Percentiles rank a stretch among this genome's conserved stretches.
Evolutionary conservation across 2,797 vertebrate genomes (phyloP).

Genomic region (Sebastiscus tertius): DNA sequence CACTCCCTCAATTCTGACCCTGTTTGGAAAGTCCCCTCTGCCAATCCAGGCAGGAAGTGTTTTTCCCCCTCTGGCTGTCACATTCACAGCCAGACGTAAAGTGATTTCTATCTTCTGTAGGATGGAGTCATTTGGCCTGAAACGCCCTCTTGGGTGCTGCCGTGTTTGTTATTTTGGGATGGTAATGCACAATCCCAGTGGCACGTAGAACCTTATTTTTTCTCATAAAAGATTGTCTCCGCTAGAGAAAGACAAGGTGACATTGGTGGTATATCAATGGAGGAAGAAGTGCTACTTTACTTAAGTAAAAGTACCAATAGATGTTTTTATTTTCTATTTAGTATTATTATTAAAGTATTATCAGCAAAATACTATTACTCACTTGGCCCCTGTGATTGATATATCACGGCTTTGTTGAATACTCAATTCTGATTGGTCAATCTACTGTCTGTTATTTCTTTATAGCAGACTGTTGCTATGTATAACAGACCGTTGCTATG

Average conservation of each 20-base stretch:
- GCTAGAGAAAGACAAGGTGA: not conserved
- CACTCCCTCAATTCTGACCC: conserved; percentile 41
- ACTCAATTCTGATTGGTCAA: too few species aligned
- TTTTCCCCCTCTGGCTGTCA: conserved; percentile 26
- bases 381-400: not conserved
- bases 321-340: too few species aligned
- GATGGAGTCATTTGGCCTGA: conserved; percentile 24
- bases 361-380: not conserved
- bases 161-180: conserved; percentile 57
- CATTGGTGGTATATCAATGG: not conserved
- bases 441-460: too few species aligned
- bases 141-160: conserved; percentile 17
- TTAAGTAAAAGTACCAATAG: not conserved
- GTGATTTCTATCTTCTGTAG: conserved; percentile 67
- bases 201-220: not conserved
- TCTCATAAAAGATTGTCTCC: not conserved
- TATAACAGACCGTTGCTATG: too few species aligned
- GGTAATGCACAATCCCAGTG: not conserved
- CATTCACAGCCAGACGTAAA: conserved; percentile 47
- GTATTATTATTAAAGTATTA: not conserved
- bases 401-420: too few species aligned
- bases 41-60: conserved; percentile 61
- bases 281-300: not conserved
- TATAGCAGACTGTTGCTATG: too few species aligned
- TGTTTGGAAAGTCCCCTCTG: conserved; percentile 67